Percentiles rank a stretch among this genome's conserved stretches.
These are phyloP conservation scores for Clepsis dumicolana DNA, from an alignment of 2,888 invertebrate species.

Conservation along the genomic window DNA sequence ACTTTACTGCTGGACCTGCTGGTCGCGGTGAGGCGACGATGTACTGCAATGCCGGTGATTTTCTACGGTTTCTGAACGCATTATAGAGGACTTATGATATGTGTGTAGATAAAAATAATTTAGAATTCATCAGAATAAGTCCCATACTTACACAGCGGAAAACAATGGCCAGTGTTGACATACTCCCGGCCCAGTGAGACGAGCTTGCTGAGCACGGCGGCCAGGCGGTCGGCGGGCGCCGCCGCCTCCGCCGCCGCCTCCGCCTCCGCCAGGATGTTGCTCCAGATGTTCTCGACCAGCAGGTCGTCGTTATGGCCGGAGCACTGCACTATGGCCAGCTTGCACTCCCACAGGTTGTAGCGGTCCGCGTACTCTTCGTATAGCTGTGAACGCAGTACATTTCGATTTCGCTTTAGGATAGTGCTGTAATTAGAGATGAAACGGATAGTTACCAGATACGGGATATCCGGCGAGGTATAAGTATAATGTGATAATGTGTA, in stretches of 20 bases:
- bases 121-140: too few species aligned
- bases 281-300: constrained; percentile 96
- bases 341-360: constrained; percentile 96
- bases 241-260: constrained; percentile 77
- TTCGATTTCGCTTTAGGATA: not conserved
- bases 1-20: too few species aligned
- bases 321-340: constrained; percentile 97
- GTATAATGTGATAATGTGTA: too few species aligned
- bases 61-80: too few species aligned
- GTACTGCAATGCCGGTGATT: too few species aligned
- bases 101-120: too few species aligned
- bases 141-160: constrained; percentile 91
- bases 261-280: constrained; percentile 91
- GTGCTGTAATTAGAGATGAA: not conserved
- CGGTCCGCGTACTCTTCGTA: constrained; percentile 97
- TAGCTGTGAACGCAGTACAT: constrained; percentile 79
- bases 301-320: constrained; percentile 96
- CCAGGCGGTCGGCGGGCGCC: constrained; percentile 85
- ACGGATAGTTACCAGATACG: too few species aligned
- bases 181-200: constrained; percentile 92
- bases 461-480: too few species aligned
- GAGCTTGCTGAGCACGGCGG: constrained; percentile 91
- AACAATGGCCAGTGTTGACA: constrained; percentile 93
- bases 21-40: too few species aligned
- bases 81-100: too few species aligned